A percentile compares a stretch with the other conserved stretches of the same genome.
Evolutionary conservation across 2,797 vertebrate species (phyloP).

Genomic region (Phoxinus dragarum): DNA sequence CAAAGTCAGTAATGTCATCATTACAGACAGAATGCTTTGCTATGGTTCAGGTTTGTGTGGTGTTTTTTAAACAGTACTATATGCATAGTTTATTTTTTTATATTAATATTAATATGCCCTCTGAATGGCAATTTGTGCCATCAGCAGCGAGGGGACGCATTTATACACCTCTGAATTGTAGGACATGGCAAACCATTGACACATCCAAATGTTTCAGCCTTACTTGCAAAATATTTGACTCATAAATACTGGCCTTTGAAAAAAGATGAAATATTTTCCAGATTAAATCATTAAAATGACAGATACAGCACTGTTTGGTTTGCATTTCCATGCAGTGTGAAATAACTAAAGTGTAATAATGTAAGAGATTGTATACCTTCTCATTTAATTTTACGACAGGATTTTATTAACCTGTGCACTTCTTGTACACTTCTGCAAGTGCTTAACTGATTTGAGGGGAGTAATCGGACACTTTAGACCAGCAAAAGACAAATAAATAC

Average conservation of each 20-base stretch:
- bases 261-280: not conserved
- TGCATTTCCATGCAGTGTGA: not conserved
- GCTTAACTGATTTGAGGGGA: conserved; percentile 7
- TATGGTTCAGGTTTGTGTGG: conserved; percentile 5
- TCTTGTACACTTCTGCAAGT: conserved; percentile 12
- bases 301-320: conserved; percentile 4
- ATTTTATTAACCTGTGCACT: not conserved
- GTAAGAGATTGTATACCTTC: not conserved
- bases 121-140: conserved; percentile 5
- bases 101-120: conserved; percentile 27
- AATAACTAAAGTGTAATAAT: conserved; percentile 1
- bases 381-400: not conserved
- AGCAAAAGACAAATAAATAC: conserved; percentile 48
- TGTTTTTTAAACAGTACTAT: conserved; percentile 13
- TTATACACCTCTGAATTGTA: not conserved
- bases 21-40: not conserved
- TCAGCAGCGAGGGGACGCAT: conserved; percentile 21
- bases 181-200: conserved; percentile 16
- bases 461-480: not conserved
- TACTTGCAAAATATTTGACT: not conserved
- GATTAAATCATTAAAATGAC: not conserved
- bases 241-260: conserved; percentile 33
- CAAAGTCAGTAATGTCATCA: not conserved
- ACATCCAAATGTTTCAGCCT: not conserved
- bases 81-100: conserved; percentile 43